A percentile compares a stretch with the other conserved stretches of the same genome.
phyloP scores from a whole-genome alignment of 1,140 invertebrate genomes.

The Drosophila bifasciata region DNA sequence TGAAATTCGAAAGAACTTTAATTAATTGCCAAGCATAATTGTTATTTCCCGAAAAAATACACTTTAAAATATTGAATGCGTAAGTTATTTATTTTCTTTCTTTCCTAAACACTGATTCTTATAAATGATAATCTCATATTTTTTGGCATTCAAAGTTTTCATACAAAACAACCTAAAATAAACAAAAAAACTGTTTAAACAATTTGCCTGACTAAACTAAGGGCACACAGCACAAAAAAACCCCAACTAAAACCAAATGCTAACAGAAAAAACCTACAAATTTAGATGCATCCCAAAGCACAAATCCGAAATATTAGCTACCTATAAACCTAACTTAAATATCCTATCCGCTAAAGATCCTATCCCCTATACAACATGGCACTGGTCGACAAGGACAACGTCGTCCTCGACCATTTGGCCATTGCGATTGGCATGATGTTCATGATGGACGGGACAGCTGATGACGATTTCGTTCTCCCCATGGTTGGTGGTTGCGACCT shows the following conservation, averaged over 20 bases:
- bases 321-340: not conserved
- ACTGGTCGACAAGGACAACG: constrained; percentile 59
- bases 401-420: constrained; percentile 60
- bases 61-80: no score
- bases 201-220: no score
- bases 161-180: not conserved
- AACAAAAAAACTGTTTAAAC: no score
- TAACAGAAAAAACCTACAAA: not conserved
- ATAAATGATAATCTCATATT: not conserved
- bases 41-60: no score
- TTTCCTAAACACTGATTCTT: no score
- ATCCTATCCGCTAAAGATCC: not conserved
- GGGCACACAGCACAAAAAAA: no score
- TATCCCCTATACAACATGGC: constrained; percentile 48
- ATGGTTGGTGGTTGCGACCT: no score
- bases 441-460: constrained; percentile 66
- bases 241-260: not conserved
- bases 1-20: no score
- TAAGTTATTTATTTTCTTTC: no score
- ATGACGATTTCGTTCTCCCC: constrained; percentile 45
- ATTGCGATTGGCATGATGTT: constrained; percentile 49
- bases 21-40: no score
- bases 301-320: not conserved
- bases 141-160: not conserved
- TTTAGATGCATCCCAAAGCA: constrained; percentile 1